These are phyloP conservation scores for Drosophila kuntzei DNA, from an alignment of 2,888 invertebrate genomes.

Conservation along the genomic window DNA sequence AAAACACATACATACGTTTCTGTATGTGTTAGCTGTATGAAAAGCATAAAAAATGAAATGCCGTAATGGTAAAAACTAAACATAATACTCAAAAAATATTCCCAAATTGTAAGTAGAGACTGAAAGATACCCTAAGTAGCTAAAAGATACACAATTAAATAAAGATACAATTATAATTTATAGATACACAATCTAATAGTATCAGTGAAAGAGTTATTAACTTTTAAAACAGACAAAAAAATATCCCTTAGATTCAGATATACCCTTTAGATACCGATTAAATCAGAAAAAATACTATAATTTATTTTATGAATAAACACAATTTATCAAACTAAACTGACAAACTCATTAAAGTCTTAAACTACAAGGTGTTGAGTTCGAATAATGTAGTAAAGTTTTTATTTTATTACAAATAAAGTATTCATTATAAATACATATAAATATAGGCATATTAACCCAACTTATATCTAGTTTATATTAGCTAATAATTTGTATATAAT, in stretches of 20 bases:
- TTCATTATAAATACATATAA: neutral
- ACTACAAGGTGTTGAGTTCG: constrained; percentile 11
- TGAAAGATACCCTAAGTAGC: neutral
- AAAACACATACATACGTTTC: neutral
- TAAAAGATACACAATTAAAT: neutral
- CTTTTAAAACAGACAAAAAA: too few relatives aligned
- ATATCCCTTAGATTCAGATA: neutral
- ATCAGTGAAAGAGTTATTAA: too few relatives aligned
- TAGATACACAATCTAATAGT: neutral
- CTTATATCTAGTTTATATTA: too few relatives aligned
- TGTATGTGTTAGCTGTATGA: constrained; percentile 10
- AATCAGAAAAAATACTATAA: too few relatives aligned
- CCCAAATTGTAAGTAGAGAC: neutral
- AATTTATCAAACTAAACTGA: neutral
- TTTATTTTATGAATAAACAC: neutral
- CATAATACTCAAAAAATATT: constrained; percentile 8
- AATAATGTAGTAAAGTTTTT: too few relatives aligned
- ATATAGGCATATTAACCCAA: too few relatives aligned
- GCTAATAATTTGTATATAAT: too few relatives aligned
- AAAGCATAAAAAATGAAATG: constrained; percentile 29
- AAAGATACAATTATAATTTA: neutral
- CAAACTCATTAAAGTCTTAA: neutral
- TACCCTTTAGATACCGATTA: neutral
- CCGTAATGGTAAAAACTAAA: constrained; percentile 16
- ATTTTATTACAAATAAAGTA: neutral